Conservation (phyloP, 2,888 invertebrate genomes). For the Deroplatys truncata region DNA sequence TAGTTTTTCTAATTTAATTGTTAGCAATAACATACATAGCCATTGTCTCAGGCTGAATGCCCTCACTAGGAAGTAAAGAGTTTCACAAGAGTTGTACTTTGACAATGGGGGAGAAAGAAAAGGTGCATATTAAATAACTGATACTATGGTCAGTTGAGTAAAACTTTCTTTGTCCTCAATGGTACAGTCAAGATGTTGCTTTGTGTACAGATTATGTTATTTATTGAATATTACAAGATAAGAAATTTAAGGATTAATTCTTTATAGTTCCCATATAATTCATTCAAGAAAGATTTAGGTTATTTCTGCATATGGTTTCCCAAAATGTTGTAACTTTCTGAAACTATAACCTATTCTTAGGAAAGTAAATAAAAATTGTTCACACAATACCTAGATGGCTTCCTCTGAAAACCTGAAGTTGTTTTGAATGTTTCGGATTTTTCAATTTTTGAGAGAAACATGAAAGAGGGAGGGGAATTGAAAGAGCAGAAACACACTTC, state of each 20-base stretch:
- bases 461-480: background rate
- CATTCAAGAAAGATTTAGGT: background rate
- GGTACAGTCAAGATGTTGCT: background rate
- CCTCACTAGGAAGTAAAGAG: no score
- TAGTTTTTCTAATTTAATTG: no score
- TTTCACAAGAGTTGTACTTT: no score
- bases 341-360: background rate
- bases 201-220: background rate
- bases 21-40: no score
- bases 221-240: background rate
- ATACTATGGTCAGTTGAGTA: no score
- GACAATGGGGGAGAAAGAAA: no score
- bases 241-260: background rate
- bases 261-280: background rate
- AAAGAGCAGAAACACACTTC: background rate
- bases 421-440: no score
- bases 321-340: background rate
- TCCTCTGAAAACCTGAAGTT: no score
- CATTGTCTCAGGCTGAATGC: no score
- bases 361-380: background rate
- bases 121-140: no score
- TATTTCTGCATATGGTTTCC: background rate
- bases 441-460: background rate
- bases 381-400: background rate
- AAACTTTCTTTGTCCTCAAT: no score